Base-by-base conservation (phyloP, 2,888 invertebrate genomes). In the Nezara viridula region DNA sequence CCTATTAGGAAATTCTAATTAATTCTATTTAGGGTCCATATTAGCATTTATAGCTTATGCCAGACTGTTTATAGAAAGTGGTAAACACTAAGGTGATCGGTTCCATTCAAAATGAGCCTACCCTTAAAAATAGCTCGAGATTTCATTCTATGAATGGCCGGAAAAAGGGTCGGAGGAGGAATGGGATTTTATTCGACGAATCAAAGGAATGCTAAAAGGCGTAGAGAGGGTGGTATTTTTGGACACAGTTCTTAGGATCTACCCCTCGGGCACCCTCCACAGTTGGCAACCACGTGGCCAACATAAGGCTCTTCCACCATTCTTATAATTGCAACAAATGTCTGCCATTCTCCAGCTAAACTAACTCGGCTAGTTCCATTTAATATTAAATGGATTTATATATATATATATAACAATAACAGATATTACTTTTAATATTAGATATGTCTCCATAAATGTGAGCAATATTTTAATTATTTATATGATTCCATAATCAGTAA, bases 201-300 rank as follows among this genome's bases (percentile, higher is more conserved):
- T 87, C 66, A 87, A 87, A 66, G 47, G 47, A 44, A 87, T 44
- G 66, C 87, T 60, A 87, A 60, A 73, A 40, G 60, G 73, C 60
- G 66, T 47, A 73, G 73, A 37, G 66, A 44, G 87, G 49, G 73
- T 44, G 60, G 87, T 87, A 87, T 87, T 87, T 87, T 87, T 87
- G 87, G 87, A 87, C 55, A 49, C 14, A 21, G 87, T 87, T 87
- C 60, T 87, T 66, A 87, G 87, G 19, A 52, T 27, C 40, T n/a
- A 60, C 66, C 87, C 87, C 47, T n/a, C 40, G 19, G 47, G 40
- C 77, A 81, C 81, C 81, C 81, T 44, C 10, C 81, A 81, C 81
- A 81, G 81, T 81, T 81, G 81, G 81, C 81, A 81, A 44, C 81
- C 81, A 81, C 81, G 81, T 81, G 81, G 24, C 44, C 81, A 81